These are phyloP conservation scores for Polyommatus iphigenia DNA, from an alignment of 2,888 invertebrate species.

Conservation along the genomic window DNA sequence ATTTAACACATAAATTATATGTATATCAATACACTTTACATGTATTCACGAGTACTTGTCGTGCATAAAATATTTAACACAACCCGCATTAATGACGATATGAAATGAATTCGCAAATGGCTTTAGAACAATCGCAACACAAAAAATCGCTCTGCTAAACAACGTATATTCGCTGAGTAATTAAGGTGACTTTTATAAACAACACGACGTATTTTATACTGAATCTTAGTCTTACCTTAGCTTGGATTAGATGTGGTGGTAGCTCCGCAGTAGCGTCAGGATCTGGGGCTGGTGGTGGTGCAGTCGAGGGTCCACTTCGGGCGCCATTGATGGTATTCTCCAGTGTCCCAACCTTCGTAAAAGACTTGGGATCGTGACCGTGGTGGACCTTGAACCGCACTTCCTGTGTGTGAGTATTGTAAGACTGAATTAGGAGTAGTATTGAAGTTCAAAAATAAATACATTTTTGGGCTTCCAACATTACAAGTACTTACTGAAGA, in stretches of 20 bases:
- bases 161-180: slow-evolving; percentile 36
- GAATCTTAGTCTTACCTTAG: slow-evolving; percentile 50
- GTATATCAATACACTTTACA: slow-evolving; percentile 1
- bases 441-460: slow-evolving; percentile 3
- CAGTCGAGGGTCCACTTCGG: slow-evolving; percentile 67
- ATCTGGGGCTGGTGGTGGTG: slow-evolving; percentile 41
- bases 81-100: slow-evolving; percentile 9
- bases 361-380: slow-evolving; percentile 88
- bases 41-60: background rate
- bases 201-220: slow-evolving; percentile 31
- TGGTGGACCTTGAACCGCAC: slow-evolving; percentile 93
- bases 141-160: slow-evolving; percentile 38
- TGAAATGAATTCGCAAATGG: slow-evolving; percentile 12
- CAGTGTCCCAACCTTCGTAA: slow-evolving; percentile 93
- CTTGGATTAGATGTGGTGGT: slow-evolving; percentile 81
- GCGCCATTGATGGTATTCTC: slow-evolving; percentile 94
- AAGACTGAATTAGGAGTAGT: slow-evolving; percentile 44
- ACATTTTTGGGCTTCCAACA: background rate
- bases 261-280: slow-evolving; percentile 38
- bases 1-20: background rate
- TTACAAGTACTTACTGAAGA: slow-evolving; percentile 56
- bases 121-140: slow-evolving; percentile 25
- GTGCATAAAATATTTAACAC: background rate
- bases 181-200: slow-evolving; percentile 20
- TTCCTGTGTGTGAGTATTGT: slow-evolving; percentile 82